These are phyloP conservation scores for Stegastes partitus DNA, from an alignment of 2,113 vertebrate species.

Conservation along the genomic window DNA sequence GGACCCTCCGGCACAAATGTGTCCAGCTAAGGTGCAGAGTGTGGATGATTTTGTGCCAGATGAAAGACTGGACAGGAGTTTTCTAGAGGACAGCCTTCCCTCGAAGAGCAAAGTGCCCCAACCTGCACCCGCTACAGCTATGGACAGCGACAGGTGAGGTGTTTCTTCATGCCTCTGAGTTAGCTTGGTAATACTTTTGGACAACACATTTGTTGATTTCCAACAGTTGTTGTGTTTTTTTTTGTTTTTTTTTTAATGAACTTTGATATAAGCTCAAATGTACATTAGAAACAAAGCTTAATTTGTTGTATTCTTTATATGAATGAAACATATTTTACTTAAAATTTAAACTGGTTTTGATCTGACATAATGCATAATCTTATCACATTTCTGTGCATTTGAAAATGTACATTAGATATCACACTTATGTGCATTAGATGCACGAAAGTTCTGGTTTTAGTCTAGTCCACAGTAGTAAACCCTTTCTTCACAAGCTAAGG, in stretches of 20 bases:
- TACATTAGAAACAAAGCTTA: neutral
- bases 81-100: slow-evolving; percentile 88
- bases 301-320: neutral
- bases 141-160: slow-evolving; percentile 92
- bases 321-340: too few relatives aligned
- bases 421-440: too few relatives aligned
- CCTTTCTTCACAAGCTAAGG: too few relatives aligned
- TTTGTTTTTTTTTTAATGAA: too few relatives aligned
- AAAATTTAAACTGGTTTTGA: too few relatives aligned
- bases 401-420: too few relatives aligned
- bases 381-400: too few relatives aligned
- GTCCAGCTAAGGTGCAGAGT: slow-evolving; percentile 82
- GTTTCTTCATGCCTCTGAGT: neutral
- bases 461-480: too few relatives aligned
- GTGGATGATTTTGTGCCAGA: slow-evolving; percentile 96
- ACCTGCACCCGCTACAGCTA: slow-evolving; percentile 26
- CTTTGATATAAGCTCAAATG: too few relatives aligned
- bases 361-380: too few relatives aligned
- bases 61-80: slow-evolving; percentile 91
- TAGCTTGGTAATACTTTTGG: neutral
- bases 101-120: slow-evolving; percentile 65
- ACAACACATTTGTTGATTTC: neutral
- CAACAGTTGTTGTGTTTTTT: too few relatives aligned
- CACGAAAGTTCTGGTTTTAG: too few relatives aligned
- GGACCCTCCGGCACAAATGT: slow-evolving; percentile 62